phyloP scores from a whole-genome alignment of 2,797 vertebrate species.

The Molothrus aeneus region DNA sequence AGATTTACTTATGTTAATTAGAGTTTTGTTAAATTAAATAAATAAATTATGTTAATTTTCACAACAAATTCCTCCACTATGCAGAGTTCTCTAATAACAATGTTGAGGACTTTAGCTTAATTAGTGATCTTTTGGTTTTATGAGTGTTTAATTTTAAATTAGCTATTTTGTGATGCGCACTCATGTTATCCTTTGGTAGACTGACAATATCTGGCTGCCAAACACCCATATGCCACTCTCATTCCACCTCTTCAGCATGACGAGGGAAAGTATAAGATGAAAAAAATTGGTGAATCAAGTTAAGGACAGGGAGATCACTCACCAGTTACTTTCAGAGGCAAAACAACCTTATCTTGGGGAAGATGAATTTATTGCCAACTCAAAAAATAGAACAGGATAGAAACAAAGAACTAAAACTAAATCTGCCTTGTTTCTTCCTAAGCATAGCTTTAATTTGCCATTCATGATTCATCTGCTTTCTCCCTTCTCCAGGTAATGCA shows the following conservation, averaged over 20 bases:
- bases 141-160: background rate
- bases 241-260: background rate
- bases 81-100: background rate
- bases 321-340: background rate
- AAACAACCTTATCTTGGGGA: background rate
- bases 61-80: background rate
- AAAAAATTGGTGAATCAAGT: background rate
- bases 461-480: background rate
- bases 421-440: background rate
- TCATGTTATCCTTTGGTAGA: background rate
- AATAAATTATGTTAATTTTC: background rate
- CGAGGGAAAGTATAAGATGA: fast-evolving
- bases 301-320: background rate
- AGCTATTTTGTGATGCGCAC: background rate
- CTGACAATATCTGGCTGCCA: background rate
- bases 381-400: background rate
- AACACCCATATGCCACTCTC: background rate
- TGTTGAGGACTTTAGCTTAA: background rate
- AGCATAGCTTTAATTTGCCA: background rate
- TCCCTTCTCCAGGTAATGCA: fast-evolving
- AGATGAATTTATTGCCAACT: background rate
- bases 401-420: background rate
- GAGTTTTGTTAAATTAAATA: background rate
- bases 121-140: background rate
- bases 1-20: background rate